Evolutionary conservation across 2,797 vertebrate species (phyloP).

Genomic region (Propithecus perrieri): DNA sequence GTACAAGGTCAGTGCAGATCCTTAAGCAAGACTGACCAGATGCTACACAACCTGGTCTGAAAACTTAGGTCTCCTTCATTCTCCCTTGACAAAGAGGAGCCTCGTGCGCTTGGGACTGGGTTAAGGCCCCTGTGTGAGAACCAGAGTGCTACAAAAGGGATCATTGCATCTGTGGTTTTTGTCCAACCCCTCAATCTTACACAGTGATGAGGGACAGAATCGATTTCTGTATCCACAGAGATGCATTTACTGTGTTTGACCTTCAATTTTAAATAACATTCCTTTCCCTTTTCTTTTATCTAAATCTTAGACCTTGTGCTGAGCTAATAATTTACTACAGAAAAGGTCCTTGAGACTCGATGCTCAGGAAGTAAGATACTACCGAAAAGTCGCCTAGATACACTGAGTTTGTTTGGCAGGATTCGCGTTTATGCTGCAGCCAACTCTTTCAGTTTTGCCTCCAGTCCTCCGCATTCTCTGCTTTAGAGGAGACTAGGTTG

Average conservation of each 20-base stretch:
- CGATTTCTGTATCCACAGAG: not conserved
- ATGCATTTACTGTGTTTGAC: not conserved
- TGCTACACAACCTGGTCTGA: not conserved
- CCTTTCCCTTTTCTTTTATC: slow-evolving; percentile 40
- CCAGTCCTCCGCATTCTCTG: not conserved
- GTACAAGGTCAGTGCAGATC: not conserved
- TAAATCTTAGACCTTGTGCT: not conserved
- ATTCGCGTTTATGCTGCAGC: not conserved
- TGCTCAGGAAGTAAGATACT: slow-evolving; percentile 3
- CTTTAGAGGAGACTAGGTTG: not conserved
- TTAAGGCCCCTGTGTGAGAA: not conserved
- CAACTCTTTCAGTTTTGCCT: not conserved
- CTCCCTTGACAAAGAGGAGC: not conserved
- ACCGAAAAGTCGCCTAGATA: not conserved
- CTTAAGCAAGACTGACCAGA: not conserved
- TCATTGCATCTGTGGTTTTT: not conserved
- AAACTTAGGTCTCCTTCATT: not conserved
- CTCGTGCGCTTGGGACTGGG: not conserved
- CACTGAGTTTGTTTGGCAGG: not conserved
- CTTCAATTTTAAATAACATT: slow-evolving; percentile 42
- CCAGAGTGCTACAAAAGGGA: not conserved
- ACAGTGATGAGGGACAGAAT: not conserved
- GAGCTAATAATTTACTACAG: slow-evolving; percentile 54
- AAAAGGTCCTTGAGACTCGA: slow-evolving; percentile 31
- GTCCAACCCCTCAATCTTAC: not conserved